Evolutionary conservation across 2,113 vertebrate genomes (phyloP), one percentile per base, ranked within the genome.

Genomic region (Stigmatopora nigra): DNA sequence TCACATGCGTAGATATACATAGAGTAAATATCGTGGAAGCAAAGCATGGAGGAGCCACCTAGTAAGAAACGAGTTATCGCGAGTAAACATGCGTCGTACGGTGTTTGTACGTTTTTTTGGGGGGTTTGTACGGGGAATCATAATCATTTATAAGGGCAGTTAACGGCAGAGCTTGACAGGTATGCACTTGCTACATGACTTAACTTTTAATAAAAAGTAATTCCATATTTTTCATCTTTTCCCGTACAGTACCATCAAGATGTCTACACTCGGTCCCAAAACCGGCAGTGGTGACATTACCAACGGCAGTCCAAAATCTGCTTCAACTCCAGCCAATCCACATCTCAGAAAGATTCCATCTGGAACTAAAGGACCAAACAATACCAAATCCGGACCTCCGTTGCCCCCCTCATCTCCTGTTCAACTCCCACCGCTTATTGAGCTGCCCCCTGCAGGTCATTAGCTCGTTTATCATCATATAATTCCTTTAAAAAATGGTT

Each of bases 351-450:
- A 57, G 74, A 55, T 65, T 63, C 49, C 70, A 5, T 75, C 80
- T 0, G 81, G 71, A 25, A 66, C 69, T 12, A 80, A 19, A 74
- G 73, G 25, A 6, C 72, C n/a, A 44, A 17, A n/a, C 1, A 51
- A 62, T 31, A 47, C 44, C 60, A 72, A 55, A 15, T 68, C 74
- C 3, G 48, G 78, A 57, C 76, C 55, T 38, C 72, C 76, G 0
- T 73, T 71, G 3, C 68, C 66, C 8, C 58, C 85, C 15, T 63
- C 74, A 12, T n/a, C 64, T 8, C 41, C 73, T 59, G 0, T 66
- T 25, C 60, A 88, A 3, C 82, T 94, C 78, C 95, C 97, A 0
- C 91, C 92, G 5, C 87, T 84, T 10, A 76, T 95, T 6, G 89
- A 88, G 52, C 76, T 98, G 61, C 92, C 92, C 0, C 89, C 90